These are phyloP conservation scores for Luffia ferchaultella DNA, from an alignment of 2,888 invertebrate genomes.

Conservation along the genomic window DNA sequence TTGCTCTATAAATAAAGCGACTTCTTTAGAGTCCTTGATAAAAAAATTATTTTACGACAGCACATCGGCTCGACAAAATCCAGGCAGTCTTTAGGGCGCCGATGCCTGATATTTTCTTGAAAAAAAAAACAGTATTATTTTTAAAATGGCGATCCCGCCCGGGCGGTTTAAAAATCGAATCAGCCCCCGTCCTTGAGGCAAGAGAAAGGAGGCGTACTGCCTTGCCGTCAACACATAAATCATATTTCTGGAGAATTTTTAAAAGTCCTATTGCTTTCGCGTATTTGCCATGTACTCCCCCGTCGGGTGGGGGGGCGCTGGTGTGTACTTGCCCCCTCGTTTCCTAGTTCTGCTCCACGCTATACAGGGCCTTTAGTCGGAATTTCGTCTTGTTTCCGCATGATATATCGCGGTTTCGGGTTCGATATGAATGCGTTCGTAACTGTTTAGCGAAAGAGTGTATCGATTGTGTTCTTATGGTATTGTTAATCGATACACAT, in stretches of 20 bases:
- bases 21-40: too few relatives aligned
- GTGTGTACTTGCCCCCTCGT: constrained; percentile 64
- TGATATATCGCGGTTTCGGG: too few relatives aligned
- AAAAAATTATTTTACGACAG: too few relatives aligned
- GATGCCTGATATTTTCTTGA: background rate
- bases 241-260: constrained; percentile 68
- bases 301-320: constrained; percentile 24
- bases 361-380: constrained; percentile 28
- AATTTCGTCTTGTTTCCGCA: background rate
- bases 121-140: background rate
- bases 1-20: too few relatives aligned
- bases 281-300: constrained; percentile 67
- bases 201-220: constrained; percentile 35
- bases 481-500: too few relatives aligned
- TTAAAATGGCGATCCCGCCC: constrained; percentile 7
- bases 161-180: constrained; percentile 65
- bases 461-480: too few relatives aligned
- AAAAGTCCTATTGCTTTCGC: constrained; percentile 68
- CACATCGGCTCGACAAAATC: too few relatives aligned
- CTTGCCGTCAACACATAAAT: constrained; percentile 65
- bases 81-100: too few relatives aligned
- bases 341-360: constrained; percentile 52
- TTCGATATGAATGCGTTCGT: too few relatives aligned
- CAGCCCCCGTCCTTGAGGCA: constrained; percentile 54
- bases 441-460: too few relatives aligned